Evolutionary conservation across 2,888 invertebrate genomes (phyloP).

Genomic region (Apodemia duryi): DNA sequence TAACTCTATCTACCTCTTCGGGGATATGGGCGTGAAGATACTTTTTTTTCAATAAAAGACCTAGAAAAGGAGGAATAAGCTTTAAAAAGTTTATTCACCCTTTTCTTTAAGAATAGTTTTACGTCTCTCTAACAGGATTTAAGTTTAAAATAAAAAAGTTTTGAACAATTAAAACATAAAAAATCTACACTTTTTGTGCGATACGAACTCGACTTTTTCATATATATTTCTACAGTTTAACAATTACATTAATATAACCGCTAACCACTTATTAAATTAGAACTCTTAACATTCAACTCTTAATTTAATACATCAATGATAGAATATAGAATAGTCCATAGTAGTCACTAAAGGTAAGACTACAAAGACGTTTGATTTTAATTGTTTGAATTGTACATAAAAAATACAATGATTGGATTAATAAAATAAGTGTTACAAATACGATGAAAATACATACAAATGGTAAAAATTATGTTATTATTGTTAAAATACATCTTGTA

Average conservation of each 20-base stretch:
- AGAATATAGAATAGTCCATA: constrained; percentile 29
- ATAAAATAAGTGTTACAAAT: neutral
- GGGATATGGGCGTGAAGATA: too few species aligned
- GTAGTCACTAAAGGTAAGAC: constrained; percentile 19
- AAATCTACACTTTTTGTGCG: constrained; percentile 68
- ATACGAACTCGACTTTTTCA: constrained; percentile 61
- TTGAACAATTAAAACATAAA: constrained; percentile 6
- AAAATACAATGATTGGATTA: neutral
- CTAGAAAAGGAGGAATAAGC: too few species aligned
- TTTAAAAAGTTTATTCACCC: too few species aligned
- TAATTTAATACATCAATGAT: constrained; percentile 56
- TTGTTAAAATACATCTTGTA: too few species aligned
- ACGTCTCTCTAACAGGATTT: too few species aligned
- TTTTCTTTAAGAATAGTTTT: too few species aligned
- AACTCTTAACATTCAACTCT: constrained; percentile 55
- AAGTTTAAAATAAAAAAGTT: neutral
- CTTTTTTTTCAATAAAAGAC: too few species aligned
- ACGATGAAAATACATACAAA: too few species aligned
- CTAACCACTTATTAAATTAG: constrained; percentile 51
- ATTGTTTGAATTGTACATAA: neutral
- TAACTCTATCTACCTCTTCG: too few species aligned
- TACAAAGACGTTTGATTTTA: constrained; percentile 10
- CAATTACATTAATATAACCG: constrained; percentile 47
- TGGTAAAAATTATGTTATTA: too few species aligned
- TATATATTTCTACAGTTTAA: constrained; percentile 55